These are phyloP conservation scores for Maccullochella peelii DNA, from an alignment of 2,113 vertebrate genomes.

Conservation along the genomic window DNA sequence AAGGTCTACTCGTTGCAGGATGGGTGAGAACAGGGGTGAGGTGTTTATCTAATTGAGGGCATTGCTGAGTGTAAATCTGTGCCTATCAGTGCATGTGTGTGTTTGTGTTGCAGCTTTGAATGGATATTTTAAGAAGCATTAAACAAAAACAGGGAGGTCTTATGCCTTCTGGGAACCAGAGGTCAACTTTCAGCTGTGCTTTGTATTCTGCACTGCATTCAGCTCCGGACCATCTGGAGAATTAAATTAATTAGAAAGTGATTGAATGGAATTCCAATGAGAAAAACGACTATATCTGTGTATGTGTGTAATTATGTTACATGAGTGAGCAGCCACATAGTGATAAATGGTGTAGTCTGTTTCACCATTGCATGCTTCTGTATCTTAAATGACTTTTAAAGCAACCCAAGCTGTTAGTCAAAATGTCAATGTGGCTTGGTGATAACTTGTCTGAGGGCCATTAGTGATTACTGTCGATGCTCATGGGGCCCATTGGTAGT, in stretches of 20 bases:
- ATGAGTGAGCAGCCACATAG: slow-evolving; percentile 17
- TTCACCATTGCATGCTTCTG: neutral
- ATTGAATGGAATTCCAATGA: slow-evolving; percentile 57
- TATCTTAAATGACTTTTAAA: slow-evolving; percentile 50
- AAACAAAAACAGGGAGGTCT: slow-evolving; percentile 38
- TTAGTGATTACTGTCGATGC: slow-evolving; percentile 47
- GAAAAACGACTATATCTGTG: slow-evolving; percentile 13
- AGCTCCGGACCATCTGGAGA: slow-evolving; percentile 64
- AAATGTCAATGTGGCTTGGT: slow-evolving; percentile 46
- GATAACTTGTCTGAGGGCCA: slow-evolving; percentile 55
- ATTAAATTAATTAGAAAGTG: slow-evolving; percentile 64
- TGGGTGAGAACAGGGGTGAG: slow-evolving; percentile 28
- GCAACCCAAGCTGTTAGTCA: slow-evolving; percentile 48
- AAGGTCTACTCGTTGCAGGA: slow-evolving; percentile 3
- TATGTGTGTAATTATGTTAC: slow-evolving; percentile 8
- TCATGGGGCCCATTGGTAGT: slow-evolving; percentile 42
- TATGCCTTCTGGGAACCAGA: slow-evolving; percentile 29
- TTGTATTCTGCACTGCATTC: slow-evolving; percentile 38
- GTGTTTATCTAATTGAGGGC: slow-evolving; percentile 53
- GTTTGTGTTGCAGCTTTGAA: slow-evolving; percentile 29
- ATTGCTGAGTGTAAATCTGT: slow-evolving; percentile 7
- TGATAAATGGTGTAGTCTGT: neutral
- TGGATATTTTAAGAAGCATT: slow-evolving; percentile 44
- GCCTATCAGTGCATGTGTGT: slow-evolving; percentile 10
- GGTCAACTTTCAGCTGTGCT: slow-evolving; percentile 33